Evolutionary conservation across 2,797 vertebrate species (phyloP).

Genomic region (Gymnothorax reevesii): DNA sequence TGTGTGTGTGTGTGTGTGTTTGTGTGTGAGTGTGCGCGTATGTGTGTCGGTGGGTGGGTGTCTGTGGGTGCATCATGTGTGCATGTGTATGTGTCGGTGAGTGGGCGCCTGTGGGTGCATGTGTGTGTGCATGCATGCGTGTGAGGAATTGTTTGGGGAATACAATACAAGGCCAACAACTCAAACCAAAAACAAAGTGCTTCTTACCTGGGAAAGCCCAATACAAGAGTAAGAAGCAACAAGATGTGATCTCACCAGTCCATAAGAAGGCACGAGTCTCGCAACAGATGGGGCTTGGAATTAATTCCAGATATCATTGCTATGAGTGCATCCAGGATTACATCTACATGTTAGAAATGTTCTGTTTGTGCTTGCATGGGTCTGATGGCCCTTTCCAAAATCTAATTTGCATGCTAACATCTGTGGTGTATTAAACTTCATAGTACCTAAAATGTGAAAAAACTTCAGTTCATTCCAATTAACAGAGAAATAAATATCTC

Average conservation of each 20-base stretch:
- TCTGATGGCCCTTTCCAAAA: neutral
- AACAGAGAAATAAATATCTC: slow-evolving; percentile 5
- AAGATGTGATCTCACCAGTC: slow-evolving; percentile 11
- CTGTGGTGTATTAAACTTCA: neutral
- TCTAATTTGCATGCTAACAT: neutral
- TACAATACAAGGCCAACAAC: too few relatives aligned
- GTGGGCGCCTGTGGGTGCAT: neutral
- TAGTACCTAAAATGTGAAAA: neutral
- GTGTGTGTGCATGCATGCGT: neutral
- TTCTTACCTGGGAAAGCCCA: slow-evolving; percentile 11
- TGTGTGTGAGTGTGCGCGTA: neutral
- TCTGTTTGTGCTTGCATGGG: neutral
- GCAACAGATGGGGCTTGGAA: slow-evolving; percentile 16
- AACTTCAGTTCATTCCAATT: slow-evolving; percentile 1
- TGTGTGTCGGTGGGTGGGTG: neutral
- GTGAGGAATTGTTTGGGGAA: neutral
- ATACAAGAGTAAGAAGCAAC: neutral
- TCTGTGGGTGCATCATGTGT: neutral
- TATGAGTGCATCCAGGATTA: slow-evolving; percentile 16
- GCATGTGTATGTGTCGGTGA: neutral
- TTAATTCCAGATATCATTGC: slow-evolving; percentile 20
- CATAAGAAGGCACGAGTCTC: slow-evolving; percentile 8
- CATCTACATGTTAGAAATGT: neutral
- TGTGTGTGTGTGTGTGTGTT: neutral
- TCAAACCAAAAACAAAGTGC: neutral